Evolutionary conservation across 2,113 vertebrate genomes (phyloP).

Genomic region (Eubucco bourcierii): DNA sequence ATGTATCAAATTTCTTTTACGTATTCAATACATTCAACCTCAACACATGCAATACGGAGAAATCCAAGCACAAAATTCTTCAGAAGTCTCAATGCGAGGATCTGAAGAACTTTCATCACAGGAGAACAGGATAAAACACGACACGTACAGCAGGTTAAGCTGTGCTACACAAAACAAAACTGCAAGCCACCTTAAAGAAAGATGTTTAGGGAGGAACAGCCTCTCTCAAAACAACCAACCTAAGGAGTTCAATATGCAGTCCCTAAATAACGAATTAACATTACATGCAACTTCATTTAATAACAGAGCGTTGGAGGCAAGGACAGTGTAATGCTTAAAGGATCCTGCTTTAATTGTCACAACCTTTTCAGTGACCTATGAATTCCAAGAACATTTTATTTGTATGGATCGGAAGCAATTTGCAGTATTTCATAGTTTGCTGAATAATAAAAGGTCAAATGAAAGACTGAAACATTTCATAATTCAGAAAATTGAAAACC

Average conservation of each 20-base stretch:
- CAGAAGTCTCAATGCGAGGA: neutral
- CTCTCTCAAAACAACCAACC: neutral
- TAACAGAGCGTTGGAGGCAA: rapidly evolving
- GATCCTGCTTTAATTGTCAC: neutral
- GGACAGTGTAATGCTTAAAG: neutral
- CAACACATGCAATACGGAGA: neutral
- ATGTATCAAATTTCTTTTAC: neutral
- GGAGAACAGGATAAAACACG: neutral
- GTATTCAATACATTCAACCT: neutral
- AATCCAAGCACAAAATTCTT: neutral
- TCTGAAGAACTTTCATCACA: neutral
- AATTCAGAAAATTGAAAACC: neutral
- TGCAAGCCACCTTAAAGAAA: neutral
- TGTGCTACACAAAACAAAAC: neutral
- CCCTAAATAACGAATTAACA: neutral
- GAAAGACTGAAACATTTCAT: neutral
- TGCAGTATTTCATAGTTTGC: neutral
- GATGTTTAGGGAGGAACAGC: neutral
- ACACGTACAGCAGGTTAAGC: neutral
- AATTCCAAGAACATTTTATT: neutral
- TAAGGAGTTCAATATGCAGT: neutral
- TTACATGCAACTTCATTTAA: neutral
- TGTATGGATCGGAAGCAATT: neutral
- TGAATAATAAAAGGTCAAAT: neutral
- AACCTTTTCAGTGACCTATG: neutral